phyloP scores from a whole-genome alignment of 2,113 vertebrate genomes.

The Triplophysa rosa region DNA sequence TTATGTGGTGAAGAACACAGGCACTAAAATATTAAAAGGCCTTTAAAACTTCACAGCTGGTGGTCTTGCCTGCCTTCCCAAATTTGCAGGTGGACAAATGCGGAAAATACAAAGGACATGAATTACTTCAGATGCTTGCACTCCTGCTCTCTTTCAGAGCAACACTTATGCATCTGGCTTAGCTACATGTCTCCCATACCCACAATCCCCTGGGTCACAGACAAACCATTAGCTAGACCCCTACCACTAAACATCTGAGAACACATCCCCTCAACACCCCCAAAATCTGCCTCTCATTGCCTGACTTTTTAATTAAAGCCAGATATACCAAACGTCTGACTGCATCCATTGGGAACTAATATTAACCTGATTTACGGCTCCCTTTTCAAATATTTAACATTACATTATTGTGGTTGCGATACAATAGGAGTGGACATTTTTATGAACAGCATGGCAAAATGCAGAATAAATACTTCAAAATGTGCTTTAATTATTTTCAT shows the following conservation, averaged over 20 bases:
- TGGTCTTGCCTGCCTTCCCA: conserved; percentile 53
- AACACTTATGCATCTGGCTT: conserved; percentile 37
- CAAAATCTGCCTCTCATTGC: conserved; percentile 45
- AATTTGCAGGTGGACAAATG: conserved; percentile 45
- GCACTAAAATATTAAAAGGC: conserved; percentile 57
- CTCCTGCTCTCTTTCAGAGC: conserved; percentile 20
- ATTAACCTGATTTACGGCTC: conserved; percentile 73
- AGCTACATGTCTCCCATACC: conserved; percentile 6
- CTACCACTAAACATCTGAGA: conserved; percentile 64
- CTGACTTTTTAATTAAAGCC: conserved; percentile 70
- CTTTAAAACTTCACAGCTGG: conserved; percentile 59
- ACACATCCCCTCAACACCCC: conserved; percentile 53
- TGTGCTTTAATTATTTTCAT: conserved; percentile 72
- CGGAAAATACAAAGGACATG: conserved; percentile 41
- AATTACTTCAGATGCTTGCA: conserved; percentile 39
- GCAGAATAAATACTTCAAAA: conserved; percentile 67
- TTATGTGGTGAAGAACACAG: conserved; percentile 44
- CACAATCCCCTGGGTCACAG: conserved; percentile 13
- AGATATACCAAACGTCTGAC: conserved; percentile 62
- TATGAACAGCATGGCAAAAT: conserved; percentile 67
- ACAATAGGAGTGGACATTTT: conserved; percentile 69
- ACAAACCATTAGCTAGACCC: conserved; percentile 22
- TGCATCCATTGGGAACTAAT: conserved; percentile 59
- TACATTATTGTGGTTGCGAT: conserved; percentile 68
- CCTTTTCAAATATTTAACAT: conserved; percentile 71